Conservation (phyloP, 2,797 vertebrate genomes). For the Pachyuromys duprasi region DNA sequence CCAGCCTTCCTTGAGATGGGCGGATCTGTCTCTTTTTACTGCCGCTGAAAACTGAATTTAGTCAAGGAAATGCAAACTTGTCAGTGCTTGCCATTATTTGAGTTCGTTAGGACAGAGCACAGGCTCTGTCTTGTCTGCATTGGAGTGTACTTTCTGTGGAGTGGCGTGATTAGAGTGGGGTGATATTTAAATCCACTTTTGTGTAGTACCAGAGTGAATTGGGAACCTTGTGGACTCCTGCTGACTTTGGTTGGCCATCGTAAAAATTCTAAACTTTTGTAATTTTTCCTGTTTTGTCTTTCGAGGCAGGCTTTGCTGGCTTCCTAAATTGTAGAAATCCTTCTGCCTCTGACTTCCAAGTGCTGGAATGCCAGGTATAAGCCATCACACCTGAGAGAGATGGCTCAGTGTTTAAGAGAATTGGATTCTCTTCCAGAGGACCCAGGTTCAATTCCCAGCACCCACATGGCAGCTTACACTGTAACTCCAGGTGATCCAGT, state of each 20-base stretch:
- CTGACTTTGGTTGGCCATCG: conserved; percentile 30
- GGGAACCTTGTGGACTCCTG: not conserved
- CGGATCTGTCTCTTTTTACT: conserved; percentile 43
- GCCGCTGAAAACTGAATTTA: conserved; percentile 56
- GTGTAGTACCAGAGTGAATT: not conserved
- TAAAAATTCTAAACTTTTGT: not conserved
- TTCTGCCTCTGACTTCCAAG: not conserved
- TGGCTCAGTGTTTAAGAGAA: not conserved
- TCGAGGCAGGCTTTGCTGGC: not conserved
- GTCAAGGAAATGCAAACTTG: conserved; percentile 64
- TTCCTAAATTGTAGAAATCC: not conserved
- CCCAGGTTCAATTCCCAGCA: not conserved
- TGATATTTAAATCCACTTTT: conserved; percentile 6
- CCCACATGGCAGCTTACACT: not conserved
- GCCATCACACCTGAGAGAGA: not conserved
- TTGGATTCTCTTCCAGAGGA: not conserved
- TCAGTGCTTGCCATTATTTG: conserved; percentile 61
- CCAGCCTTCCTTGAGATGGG: conserved; percentile 35
- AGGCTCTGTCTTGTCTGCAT: conserved; percentile 65
- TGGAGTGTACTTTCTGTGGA: not conserved
- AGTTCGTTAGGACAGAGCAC: not conserved
- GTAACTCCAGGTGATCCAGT: not conserved
- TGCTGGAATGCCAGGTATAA: not conserved
- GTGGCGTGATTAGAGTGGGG: not conserved
- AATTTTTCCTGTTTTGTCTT: not conserved